Conservation (phyloP, 2,888 invertebrate genomes). For the Eristalis intricaria region DNA sequence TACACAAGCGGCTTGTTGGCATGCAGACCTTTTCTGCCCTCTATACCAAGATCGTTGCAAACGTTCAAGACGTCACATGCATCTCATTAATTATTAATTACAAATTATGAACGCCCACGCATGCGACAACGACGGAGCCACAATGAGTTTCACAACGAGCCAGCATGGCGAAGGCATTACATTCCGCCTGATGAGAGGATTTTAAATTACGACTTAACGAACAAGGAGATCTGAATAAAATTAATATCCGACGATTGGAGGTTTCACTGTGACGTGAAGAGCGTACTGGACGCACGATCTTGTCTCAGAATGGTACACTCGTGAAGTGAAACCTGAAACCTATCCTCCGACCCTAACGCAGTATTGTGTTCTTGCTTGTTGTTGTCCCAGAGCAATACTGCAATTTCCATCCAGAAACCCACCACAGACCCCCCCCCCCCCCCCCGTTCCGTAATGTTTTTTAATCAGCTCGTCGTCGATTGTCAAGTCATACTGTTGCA, state of each 20-base stretch:
- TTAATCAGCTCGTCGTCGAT: slow-evolving; percentile 24
- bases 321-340: slow-evolving; percentile 53
- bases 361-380: slow-evolving; percentile 28
- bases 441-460: not conserved
- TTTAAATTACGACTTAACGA: slow-evolving; percentile 29
- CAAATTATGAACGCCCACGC: slow-evolving; percentile 75
- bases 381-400: slow-evolving; percentile 16
- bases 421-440: slow-evolving; percentile 16
- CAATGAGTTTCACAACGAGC: slow-evolving; percentile 3
- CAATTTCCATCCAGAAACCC: slow-evolving; percentile 28
- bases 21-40: slow-evolving; percentile 3
- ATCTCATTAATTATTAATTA: slow-evolving; percentile 75
- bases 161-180: slow-evolving; percentile 2
- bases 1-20: not conserved
- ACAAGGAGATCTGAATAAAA: slow-evolving; percentile 42
- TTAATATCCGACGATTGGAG: slow-evolving; percentile 12
- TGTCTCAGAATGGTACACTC: slow-evolving; percentile 31
- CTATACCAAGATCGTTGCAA: slow-evolving; percentile 53
- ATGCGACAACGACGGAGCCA: slow-evolving; percentile 41
- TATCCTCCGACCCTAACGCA: slow-evolving; percentile 62
- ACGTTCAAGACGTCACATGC: slow-evolving; percentile 73
- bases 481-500: slow-evolving; percentile 30
- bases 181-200: slow-evolving; percentile 13
- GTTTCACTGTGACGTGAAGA: not conserved
- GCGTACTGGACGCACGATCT: slow-evolving; percentile 32